Base-by-base conservation (phyloP, 2,797 vertebrate species). In the Tauraco hartlaubi region DNA sequence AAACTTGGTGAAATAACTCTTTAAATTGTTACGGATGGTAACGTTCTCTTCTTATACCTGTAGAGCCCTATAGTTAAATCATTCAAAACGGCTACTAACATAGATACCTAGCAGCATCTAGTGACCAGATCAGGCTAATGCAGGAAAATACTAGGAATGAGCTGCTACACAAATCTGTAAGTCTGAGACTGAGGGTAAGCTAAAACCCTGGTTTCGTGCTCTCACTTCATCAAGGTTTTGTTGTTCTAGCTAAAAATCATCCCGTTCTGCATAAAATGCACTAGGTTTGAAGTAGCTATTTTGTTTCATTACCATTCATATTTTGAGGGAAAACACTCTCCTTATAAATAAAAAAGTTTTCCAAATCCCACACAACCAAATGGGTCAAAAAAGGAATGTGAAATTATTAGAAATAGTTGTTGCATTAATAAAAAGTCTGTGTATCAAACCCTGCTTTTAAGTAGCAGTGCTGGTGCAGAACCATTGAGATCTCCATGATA, bases 91-190 rank as follows among this genome's bases (percentile, higher is more conserved):
- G 4, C 23, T 19, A 22, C 68, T 94, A 83, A 11, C 37, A 9
- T 29, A 91, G 97, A 49, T 59, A 9, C 6, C 14, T n/a, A 94
- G 97, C 88, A 98, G 90, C 98, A 98, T 90, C 98, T 98, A 97
- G 96, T 90, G 98, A 90, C 90, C 71, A 74, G 10, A 17, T 56
- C 22, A 19, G 55, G 91, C 13, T 61, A 97, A 93, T 75, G 74
- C 96, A 97, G 62, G 68, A 67, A 62, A 83, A 71, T 23, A 15
- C 2, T 9, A 9, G 51, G 29, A 76, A 61, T 14, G 12, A 71
- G 12, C 8, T 62, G n/a, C 64, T 51, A 3, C 6, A 14, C 1
- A 12, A 54, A 72, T 3, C 9, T 13, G 9, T 7, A 17, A 74
- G 1, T 12, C 39, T n/a, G 19, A 81, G 43, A 13, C 16, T 18